Base-by-base conservation (phyloP, 2,797 vertebrate species). In the Tachyglossus aculeatus region DNA sequence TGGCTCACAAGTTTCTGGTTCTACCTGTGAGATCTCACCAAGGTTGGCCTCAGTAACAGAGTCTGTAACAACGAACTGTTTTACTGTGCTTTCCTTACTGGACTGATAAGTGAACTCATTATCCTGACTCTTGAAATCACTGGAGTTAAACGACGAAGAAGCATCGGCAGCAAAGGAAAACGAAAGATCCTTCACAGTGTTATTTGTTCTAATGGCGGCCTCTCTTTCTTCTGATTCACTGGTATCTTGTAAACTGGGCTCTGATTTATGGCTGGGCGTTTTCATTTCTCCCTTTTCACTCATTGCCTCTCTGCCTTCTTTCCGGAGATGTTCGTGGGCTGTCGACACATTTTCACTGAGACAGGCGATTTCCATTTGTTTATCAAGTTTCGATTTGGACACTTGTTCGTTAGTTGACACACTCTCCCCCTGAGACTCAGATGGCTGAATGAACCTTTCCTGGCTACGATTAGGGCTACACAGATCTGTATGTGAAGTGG, bases 321-420 rank as follows among this genome's bases (percentile, higher is more conserved):
- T 54, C 39, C 74, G 60, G 40, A 59, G 58, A 80, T 19, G 52
- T 67, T 75, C 62, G 64, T 53, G 69, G 4, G 33, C 2, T 1
- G 52, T 24, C 3, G 14, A 38, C 1, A 2, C 2, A 29, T 2
- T 19, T 22, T 50, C 74, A 24, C 79, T 54, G 24, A 51, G 24
- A 40, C 67, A 54, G 43, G 40, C 2, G 4, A 29, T 19, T 15
- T 79, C 78, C 2, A 44, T 10, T 36, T 65, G 1, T 10, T 37
- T 18, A 52, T 65, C 5, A 16, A 73, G 40, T 29, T 13, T 51
- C 25, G 65, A 37, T 14, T 6, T n/a, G 3, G 63, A 39, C 16
- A 47, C 41, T 25, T 45, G 53, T 29, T 15, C 36, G 72, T 60
- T 55, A 32, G 69, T 52, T 7, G 78, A 40, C 1, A n/a, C 32